These are phyloP conservation scores for Aurelia sp. DNA, from an alignment of 30 jellyfish, hydroid and myxozoan species.

Conservation along the genomic window DNA sequence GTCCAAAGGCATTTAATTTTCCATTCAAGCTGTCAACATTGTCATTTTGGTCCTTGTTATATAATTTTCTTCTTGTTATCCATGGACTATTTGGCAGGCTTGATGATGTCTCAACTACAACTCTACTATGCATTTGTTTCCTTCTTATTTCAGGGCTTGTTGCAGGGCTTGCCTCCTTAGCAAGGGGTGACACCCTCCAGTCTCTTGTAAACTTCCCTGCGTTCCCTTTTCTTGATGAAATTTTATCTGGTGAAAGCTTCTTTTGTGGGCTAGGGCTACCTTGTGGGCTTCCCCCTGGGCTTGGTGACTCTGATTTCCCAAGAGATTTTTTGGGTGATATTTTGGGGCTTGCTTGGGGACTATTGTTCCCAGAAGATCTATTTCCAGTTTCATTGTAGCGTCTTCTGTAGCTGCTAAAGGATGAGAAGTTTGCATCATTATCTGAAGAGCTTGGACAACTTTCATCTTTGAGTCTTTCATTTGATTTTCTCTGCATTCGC, in stretches of 20 bases:
- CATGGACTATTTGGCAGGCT: conserved; percentile 92
- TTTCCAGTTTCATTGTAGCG: conserved; percentile 75
- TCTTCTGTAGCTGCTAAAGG: conserved; percentile 87
- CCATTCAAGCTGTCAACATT: conserved; percentile 61
- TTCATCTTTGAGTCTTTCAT: conserved; percentile 43
- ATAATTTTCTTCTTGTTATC: conserved; percentile 80
- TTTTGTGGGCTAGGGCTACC: conserved; percentile 64
- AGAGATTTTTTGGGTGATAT: conserved; percentile 25
- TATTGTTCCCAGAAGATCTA: conserved; percentile 73
- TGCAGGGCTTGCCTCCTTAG: conserved; percentile 78
- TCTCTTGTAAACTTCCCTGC: conserved; percentile 38
- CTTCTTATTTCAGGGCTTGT: conserved; percentile 90
- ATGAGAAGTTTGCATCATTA: conserved; percentile 69
- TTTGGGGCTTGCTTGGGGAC: conserved; percentile 80
- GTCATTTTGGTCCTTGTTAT: conserved; percentile 66
- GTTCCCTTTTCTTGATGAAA: conserved; percentile 44
- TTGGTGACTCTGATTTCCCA: conserved; percentile 42
- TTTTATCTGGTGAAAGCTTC: conserved; percentile 25
- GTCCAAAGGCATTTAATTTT: conserved; percentile 78
- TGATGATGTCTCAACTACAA: conserved; percentile 55
- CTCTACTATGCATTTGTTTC: conserved; percentile 44
- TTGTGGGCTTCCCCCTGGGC: conserved; percentile 31
- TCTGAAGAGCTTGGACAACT: conserved; percentile 94
- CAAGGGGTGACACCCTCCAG: conserved; percentile 88
- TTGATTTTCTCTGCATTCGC: conserved; percentile 31